Evolutionary conservation across 2,113 vertebrate species (phyloP).

Genomic region (Aphyosemion australe): DNA sequence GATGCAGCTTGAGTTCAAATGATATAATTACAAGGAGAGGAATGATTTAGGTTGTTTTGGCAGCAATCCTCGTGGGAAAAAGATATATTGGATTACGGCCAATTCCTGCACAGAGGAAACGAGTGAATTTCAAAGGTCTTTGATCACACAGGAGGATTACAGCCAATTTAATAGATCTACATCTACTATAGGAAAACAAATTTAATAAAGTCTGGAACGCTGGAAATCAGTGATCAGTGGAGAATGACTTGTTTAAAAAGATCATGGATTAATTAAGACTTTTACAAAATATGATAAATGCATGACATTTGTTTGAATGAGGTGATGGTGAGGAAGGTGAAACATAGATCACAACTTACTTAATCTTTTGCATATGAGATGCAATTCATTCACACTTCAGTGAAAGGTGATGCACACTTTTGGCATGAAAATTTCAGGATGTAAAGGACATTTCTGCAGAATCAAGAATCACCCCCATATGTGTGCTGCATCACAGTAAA

Average conservation of each 20-base stretch:
- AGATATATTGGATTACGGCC: neutral
- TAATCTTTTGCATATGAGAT: neutral
- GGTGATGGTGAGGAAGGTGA: neutral
- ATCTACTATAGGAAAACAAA: neutral
- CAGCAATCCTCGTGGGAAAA: slow-evolving; percentile 12
- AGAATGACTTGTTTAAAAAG: neutral
- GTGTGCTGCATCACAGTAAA: slow-evolving; percentile 11
- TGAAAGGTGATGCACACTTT: neutral
- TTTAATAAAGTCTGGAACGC: neutral
- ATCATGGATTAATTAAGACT: neutral
- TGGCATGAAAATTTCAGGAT: neutral
- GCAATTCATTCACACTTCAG: neutral
- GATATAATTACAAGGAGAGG: neutral
- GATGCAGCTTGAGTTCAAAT: neutral
- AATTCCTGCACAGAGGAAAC: slow-evolving; percentile 9
- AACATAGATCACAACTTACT: neutral
- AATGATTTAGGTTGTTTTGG: slow-evolving; percentile 29
- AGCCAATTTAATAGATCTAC: neutral
- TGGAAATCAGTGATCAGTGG: neutral
- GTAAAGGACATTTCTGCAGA: neutral
- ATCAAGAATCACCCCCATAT: neutral
- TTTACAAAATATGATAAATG: neutral
- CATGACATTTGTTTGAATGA: neutral
- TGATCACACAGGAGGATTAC: neutral
- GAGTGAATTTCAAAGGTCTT: slow-evolving; percentile 4